Percentiles rank a stretch among this genome's conserved stretches.
Conservation (phyloP, 1,140 invertebrate species). For the Temnothorax longispinosus region DNA sequence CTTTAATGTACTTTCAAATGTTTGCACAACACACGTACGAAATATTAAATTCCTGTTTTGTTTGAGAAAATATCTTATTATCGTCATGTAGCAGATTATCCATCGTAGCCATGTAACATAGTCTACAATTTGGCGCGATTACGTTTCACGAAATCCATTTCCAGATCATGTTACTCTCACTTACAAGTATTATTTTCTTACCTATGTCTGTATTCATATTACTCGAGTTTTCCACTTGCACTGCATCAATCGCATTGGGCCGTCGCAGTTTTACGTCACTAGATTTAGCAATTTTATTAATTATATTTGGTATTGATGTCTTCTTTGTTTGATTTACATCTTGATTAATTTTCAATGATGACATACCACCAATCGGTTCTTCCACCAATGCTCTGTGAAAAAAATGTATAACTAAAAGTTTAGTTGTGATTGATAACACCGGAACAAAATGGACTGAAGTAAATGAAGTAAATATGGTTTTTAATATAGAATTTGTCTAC, state of each 20-base stretch:
- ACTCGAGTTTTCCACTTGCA: background rate
- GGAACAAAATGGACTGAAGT: background rate
- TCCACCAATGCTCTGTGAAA: background rate
- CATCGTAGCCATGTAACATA: background rate
- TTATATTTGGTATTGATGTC: background rate
- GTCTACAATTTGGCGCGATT: background rate
- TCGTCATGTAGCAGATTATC: background rate
- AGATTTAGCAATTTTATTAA: background rate
- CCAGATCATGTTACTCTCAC: background rate
- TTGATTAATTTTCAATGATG: background rate
- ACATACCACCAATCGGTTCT: background rate
- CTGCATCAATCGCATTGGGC: background rate
- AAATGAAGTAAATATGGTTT: background rate
- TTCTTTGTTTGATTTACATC: background rate
- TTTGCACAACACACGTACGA: background rate
- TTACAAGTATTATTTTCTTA: background rate
- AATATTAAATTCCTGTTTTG: background rate
- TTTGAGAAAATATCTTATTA: background rate
- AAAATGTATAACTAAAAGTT: background rate
- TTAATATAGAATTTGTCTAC: background rate
- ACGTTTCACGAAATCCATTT: conserved; percentile 10
- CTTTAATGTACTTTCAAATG: background rate
- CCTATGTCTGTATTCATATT: background rate
- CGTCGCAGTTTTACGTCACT: background rate
- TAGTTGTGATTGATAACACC: background rate